Conservation (phyloP, 2,113 vertebrate genomes). For the Mus spicilegus region DNA sequence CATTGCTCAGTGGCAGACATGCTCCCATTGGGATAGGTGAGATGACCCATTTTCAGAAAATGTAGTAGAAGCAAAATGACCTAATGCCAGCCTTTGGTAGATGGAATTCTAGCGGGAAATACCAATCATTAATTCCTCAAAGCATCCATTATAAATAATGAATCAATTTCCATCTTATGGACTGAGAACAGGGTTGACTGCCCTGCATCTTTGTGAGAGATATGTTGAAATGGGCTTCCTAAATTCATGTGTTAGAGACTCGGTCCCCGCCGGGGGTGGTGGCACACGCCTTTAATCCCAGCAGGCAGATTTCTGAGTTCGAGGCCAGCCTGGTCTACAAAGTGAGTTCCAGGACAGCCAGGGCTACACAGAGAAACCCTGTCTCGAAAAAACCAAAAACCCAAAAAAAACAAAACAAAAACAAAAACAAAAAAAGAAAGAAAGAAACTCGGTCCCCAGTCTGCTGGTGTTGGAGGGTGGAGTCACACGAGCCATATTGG, state of each 20-base stretch:
- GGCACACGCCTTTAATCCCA: no score
- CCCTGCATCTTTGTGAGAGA: neutral
- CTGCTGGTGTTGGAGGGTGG: neutral
- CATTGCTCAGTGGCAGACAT: neutral
- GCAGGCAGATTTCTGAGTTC: no score
- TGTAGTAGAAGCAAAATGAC: neutral
- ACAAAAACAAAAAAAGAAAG: no score
- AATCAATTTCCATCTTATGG: neutral
- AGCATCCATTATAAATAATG: accelerated
- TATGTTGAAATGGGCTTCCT: neutral
- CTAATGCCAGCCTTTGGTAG: neutral
- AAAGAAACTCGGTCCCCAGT: neutral
- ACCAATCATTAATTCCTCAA: neutral
- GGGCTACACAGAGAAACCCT: no score
- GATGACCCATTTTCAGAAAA: neutral
- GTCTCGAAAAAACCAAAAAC: no score
- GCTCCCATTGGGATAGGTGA: neutral
- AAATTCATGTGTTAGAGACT: neutral
- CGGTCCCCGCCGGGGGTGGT: neutral
- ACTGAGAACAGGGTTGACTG: neutral
- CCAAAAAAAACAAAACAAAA: no score
- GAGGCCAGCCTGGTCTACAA: no score
- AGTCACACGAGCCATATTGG: neutral
- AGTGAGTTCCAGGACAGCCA: no score
- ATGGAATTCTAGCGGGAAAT: neutral